phyloP scores from a whole-genome alignment of 2,113 vertebrate species.

The Neolamprologus devosi region DNA sequence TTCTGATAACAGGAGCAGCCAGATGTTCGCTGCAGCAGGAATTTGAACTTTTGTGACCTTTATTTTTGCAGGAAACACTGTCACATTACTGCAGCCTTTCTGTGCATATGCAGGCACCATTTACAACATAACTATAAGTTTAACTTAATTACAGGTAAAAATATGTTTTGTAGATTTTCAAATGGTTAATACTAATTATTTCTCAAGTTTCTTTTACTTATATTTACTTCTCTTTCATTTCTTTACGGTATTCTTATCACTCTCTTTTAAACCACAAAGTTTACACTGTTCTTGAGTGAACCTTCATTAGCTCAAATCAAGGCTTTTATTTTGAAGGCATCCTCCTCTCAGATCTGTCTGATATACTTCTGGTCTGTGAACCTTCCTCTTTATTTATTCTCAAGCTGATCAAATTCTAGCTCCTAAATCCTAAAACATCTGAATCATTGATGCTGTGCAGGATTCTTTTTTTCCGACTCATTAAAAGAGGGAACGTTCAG shows the following conservation, averaged over 20 bases:
- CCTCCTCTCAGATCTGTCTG: background rate
- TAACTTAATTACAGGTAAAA: background rate
- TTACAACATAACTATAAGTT: rapidly evolving
- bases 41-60: background rate
- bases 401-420: background rate
- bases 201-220: background rate
- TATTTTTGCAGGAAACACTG: background rate
- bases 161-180: background rate
- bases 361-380: background rate
- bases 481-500: background rate
- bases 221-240: background rate
- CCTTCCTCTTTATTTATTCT: background rate
- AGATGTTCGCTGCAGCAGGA: background rate
- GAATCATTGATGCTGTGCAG: background rate
- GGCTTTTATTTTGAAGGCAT: background rate
- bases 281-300: background rate
- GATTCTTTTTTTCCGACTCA: background rate
- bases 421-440: background rate
- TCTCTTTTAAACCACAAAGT: background rate
- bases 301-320: background rate
- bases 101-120: too few species aligned
- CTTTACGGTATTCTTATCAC: background rate
- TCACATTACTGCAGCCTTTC: background rate
- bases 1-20: background rate
- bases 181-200: background rate